phyloP scores from a whole-genome alignment of 2,888 invertebrate species.

The Dolomedes plantarius region DNA sequence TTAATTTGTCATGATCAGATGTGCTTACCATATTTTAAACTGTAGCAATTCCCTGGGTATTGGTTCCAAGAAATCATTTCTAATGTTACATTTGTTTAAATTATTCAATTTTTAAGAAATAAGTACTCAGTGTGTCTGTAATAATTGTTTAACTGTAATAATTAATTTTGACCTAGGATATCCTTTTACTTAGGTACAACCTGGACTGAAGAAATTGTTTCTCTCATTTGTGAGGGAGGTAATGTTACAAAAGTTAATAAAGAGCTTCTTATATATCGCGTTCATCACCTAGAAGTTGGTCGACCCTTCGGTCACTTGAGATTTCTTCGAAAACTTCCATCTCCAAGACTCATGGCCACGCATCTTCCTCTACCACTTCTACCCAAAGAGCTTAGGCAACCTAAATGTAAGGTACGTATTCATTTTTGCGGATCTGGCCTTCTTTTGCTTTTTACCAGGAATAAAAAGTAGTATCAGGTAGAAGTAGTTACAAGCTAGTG shows the following conservation, averaged over 20 bases:
- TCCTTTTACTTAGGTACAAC: conserved; percentile 77
- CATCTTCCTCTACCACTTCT: conserved; percentile 74
- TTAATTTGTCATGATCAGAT: no score
- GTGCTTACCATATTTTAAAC: no score
- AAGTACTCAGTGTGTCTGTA: no score
- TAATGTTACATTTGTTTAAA: no score
- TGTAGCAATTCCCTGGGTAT: no score
- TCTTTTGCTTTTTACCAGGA: no score
- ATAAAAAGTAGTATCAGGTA: no score
- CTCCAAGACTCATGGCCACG: conserved; percentile 76
- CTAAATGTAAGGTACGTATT: conserved; percentile 64
- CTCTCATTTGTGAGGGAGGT: conserved; percentile 76
- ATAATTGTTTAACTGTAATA: no score
- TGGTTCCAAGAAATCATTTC: no score
- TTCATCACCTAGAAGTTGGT: conserved; percentile 72
- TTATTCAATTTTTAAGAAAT: no score
- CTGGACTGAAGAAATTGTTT: conserved; percentile 78
- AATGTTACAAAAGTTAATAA: conserved; percentile 73
- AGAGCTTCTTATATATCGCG: conserved; percentile 69
- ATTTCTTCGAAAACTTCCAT: conserved; percentile 55
- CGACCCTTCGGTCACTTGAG: conserved; percentile 63
- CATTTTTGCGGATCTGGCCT: no score
- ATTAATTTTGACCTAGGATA: no score
- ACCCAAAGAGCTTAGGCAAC: conserved; percentile 40
- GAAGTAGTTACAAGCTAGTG: neutral